Base-by-base conservation (phyloP, 1,140 invertebrate genomes). In the Platorchestia sp. region DNA sequence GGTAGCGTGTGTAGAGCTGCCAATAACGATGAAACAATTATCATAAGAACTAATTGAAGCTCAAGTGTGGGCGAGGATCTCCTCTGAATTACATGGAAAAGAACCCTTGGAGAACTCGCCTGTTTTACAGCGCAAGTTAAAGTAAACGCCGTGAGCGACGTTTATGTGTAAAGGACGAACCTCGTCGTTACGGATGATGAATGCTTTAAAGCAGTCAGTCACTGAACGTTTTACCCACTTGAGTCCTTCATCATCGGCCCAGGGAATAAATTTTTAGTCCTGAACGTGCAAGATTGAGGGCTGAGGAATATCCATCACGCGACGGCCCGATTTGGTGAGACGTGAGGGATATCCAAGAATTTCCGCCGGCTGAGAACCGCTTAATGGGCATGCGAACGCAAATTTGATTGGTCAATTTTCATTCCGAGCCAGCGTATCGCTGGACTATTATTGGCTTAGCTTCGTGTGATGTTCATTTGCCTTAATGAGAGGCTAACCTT, bases 391-490 rank as follows among this genome's bases (percentile, higher is more conserved):
- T 75, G 10, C 59, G 36, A 75, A 36, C 27, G 59, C 59, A 75
- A 75, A 75, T 75, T 36, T 75, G 59, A 75, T 75, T 75, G 59
- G 59, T 75, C 59, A 75, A 75, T 75, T 75, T 75, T 75, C 59
- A 75, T 75, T 75, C 59, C 59, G 59, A 75, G 59, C 59, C 27
- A 27, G 59, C 59, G 59, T 75, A 75, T 75, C 59, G 59, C 59
- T 75, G 59, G 59, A 10, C 59, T 14, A 75, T 75, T 75, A 75
- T 75, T 75, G 59, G 59, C 59, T 75, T 75, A 75, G 27, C 59
- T 75, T 10, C 59, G 27, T 75, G 59, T 75, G 59, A 75, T 75
- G 59, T 75, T 75, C 59, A 75, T 75, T 75, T 75, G 59, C 27
- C 27, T 75, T 75, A 75, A 75, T 75, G 59, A 75, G 59, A 75